Percentiles rank a stretch among this genome's conserved stretches.
phyloP scores from a whole-genome alignment of 2,113 vertebrate species.

The Atractosteus spatula region DNA sequence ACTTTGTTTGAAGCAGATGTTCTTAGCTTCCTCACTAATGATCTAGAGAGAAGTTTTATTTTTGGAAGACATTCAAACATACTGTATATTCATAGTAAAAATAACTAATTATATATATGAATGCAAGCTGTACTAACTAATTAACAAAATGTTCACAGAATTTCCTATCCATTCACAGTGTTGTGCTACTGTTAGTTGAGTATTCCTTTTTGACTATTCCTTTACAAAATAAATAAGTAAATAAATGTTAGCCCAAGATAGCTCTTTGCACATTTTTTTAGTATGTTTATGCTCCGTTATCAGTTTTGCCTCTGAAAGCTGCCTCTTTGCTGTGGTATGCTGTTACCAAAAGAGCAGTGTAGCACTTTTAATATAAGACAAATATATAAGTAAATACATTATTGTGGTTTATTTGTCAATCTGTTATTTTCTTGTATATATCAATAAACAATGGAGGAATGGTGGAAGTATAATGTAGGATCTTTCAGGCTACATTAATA shows the following conservation, averaged over 20 bases:
- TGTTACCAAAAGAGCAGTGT: too few species aligned
- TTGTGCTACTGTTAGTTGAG: conserved; percentile 1
- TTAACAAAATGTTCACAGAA: conserved; percentile 14
- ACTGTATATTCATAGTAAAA: conserved; percentile 16
- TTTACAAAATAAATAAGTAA: conserved; percentile 20
- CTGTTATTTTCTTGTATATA: too few species aligned
- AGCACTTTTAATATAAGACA: too few species aligned
- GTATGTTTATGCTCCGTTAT: too few species aligned
- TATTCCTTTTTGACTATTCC: neutral
- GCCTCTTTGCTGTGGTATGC: too few species aligned
- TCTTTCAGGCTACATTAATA: too few species aligned
- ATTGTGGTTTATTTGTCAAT: too few species aligned
- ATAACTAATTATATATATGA: conserved; percentile 19
- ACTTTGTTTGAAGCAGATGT: conserved; percentile 16
- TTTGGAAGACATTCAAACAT: conserved; percentile 16
- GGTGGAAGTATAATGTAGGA: too few species aligned
- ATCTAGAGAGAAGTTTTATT: conserved; percentile 12
- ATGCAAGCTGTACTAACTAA: conserved; percentile 14
- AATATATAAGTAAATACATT: too few species aligned
- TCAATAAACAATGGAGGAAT: too few species aligned
- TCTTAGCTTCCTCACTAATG: conserved; percentile 14
- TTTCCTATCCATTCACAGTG: conserved; percentile 12
- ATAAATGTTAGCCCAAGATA: neutral
- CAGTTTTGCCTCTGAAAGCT: too few species aligned
- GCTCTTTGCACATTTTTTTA: too few species aligned